Evolutionary conservation across 1,140 invertebrate genomes (phyloP), one percentile per base, ranked within the genome.

Genomic region (Drosophila kepulauana): DNA sequence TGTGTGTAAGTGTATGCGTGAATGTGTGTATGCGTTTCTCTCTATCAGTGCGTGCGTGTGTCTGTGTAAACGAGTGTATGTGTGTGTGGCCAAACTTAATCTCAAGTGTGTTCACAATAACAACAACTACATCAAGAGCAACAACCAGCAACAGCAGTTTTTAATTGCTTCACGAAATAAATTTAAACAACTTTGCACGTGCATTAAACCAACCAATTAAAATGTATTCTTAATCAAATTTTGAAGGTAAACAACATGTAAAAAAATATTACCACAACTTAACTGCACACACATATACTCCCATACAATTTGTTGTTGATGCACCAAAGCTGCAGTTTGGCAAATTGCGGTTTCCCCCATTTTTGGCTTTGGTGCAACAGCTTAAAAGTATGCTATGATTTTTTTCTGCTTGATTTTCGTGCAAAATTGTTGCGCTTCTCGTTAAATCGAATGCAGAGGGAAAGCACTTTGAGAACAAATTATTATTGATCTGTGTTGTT

Each of bases 101-200:
- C 72, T 72, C 68, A 57, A 79, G 64, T 73, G 82, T 88, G 84
- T 80, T 84, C 84, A 88, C 76, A 79, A 70, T 64, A 87, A 79
- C 51, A 70, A 67, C 46, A 33, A 33, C 30, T 33, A 5, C 30
- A 33, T 41, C 11, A 11, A 41, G 11, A 33, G 49, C 49, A 51
- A 28, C 48, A 51, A 48, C 15, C 16, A 49, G 46, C 51, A 59
- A 61, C 38, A 66, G 35, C 64, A 74, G 48, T 52, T 65, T 56
- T 56, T 56, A 65, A 65, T 65, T 65, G 51, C 63, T 43, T 0
- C 3, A 5, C 28, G 28, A 43, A n/a, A 38, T 25, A 57, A 52
- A 65, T 71, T 65, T 51, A 49, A 70, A 63, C 66, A 63, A 38
- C 63, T 75, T 75, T 57, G 58, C 51, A 57, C 45, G 45, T 41